These are phyloP conservation scores for Clarias pachynema DNA, from an alignment of 2,797 vertebrate species.

Conservation along the genomic window DNA sequence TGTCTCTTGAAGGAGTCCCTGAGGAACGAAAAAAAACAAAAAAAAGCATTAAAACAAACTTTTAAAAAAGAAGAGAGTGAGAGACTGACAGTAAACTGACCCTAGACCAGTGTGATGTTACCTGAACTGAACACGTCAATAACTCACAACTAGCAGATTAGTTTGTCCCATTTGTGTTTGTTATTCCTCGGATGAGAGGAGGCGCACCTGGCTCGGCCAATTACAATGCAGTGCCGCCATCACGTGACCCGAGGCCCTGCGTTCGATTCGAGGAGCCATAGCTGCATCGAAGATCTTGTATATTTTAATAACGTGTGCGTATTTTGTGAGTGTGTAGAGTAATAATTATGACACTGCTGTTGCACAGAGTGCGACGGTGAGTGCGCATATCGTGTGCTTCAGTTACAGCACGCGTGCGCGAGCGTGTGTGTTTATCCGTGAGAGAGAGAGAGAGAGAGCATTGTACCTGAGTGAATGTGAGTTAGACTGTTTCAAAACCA, in stretches of 20 bases:
- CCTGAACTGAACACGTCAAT: constrained; percentile 61
- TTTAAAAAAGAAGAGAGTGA: neutral
- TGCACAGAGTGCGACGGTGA: constrained; percentile 61
- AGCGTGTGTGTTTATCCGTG: constrained; percentile 49
- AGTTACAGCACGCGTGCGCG: constrained; percentile 59
- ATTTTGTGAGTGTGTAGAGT: constrained; percentile 67
- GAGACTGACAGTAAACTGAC: constrained; percentile 54
- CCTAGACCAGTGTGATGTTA: constrained; percentile 26
- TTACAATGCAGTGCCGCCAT: constrained; percentile 60
- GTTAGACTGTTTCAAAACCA: constrained; percentile 83
- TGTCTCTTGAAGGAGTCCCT: neutral
- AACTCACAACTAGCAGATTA: constrained; percentile 73
- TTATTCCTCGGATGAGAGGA: constrained; percentile 59
- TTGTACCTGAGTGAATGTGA: constrained; percentile 59
- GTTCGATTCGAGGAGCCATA: constrained; percentile 65
- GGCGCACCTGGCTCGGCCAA: constrained; percentile 66
- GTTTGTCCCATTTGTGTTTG: constrained; percentile 66
- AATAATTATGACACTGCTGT: constrained; percentile 73
- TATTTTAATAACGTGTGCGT: constrained; percentile 78
- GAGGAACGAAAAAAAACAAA: constrained; percentile 45
- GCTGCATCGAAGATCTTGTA: constrained; percentile 78
- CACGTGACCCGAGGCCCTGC: constrained; percentile 64
- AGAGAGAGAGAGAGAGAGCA: constrained; percentile 50
- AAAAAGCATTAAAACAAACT: constrained; percentile 21
- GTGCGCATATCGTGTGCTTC: constrained; percentile 67